These are phyloP conservation scores for Anoplolepis gracilipes DNA, from an alignment of 1,140 invertebrate species.

Conservation along the genomic window DNA sequence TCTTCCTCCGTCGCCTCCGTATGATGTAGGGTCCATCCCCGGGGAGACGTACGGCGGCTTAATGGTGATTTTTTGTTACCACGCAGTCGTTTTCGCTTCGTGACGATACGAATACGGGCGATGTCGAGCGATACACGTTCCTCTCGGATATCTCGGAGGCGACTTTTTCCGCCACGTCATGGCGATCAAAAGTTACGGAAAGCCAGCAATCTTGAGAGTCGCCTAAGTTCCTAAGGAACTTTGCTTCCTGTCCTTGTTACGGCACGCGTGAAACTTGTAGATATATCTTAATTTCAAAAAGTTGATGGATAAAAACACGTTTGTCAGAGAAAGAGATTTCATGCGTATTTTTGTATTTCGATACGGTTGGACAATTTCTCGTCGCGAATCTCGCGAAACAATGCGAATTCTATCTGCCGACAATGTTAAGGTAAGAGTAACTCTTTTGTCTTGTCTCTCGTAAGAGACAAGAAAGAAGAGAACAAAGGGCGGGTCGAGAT, in stretches of 20 bases:
- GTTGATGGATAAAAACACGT: not conserved
- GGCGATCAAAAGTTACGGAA: not conserved
- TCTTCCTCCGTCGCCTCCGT: constrained; percentile 62
- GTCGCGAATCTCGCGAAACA: constrained; percentile 28
- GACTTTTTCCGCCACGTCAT: constrained; percentile 37
- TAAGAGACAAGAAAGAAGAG: constrained; percentile 4
- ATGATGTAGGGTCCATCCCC: constrained; percentile 75
- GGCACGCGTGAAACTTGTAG: not conserved
- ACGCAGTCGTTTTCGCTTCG: constrained; percentile 78
- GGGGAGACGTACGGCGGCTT: constrained; percentile 81
- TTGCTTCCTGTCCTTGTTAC: not conserved
- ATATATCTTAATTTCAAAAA: constrained; percentile 1
- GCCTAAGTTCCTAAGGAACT: constrained; percentile 10
- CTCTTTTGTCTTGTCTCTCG: constrained; percentile 29
- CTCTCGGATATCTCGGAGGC: constrained; percentile 3
- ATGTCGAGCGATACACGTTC: constrained; percentile 61
- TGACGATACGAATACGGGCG: constrained; percentile 37
- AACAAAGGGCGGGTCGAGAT: constrained; percentile 48
- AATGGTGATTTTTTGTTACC: constrained; percentile 83
- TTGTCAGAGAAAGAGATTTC: not conserved
- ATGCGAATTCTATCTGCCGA: constrained; percentile 35
- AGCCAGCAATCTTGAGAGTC: not conserved
- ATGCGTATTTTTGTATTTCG: not conserved
- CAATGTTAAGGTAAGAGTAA: constrained; percentile 32
- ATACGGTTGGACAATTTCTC: constrained; percentile 1